Percentiles rank a stretch among this genome's conserved stretches.
Conservation (phyloP, 2,888 invertebrate species). For the Noctua janthe region DNA sequence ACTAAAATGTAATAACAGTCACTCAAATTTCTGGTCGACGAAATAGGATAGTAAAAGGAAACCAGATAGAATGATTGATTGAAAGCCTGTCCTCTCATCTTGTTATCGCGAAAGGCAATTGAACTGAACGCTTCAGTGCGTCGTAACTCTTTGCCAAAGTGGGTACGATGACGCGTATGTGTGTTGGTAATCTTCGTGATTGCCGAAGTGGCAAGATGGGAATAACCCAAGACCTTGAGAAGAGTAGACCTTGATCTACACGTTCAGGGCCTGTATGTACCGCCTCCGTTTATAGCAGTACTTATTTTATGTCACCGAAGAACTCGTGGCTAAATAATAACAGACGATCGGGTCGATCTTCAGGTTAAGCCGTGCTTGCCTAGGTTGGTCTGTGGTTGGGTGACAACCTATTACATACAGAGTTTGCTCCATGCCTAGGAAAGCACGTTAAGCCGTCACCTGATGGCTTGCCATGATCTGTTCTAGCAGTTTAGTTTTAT, state of each 20-base stretch:
- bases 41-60: neutral
- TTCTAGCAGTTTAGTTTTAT: no score
- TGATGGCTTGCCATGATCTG: no score
- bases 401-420: neutral
- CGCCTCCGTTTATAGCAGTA: neutral
- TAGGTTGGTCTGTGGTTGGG: no score
- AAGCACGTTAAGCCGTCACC: no score
- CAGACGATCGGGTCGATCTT: neutral
- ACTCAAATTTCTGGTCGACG: neutral
- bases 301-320: neutral
- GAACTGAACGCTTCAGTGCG: slow-evolving; percentile 18
- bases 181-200: slow-evolving; percentile 21
- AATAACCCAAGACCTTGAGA: neutral
- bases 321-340: neutral
- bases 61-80: slow-evolving; percentile 39
- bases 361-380: no score
- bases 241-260: neutral
- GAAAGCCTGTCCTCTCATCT: slow-evolving; percentile 2
- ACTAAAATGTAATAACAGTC: neutral
- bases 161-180: neutral
- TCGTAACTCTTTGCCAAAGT: slow-evolving; percentile 29
- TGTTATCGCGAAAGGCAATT: slow-evolving; percentile 30
- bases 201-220: neutral
- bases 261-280: neutral
- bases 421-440: no score